phyloP scores from a whole-genome alignment of 2,888 invertebrate species.

The Spialia ferax region DNA sequence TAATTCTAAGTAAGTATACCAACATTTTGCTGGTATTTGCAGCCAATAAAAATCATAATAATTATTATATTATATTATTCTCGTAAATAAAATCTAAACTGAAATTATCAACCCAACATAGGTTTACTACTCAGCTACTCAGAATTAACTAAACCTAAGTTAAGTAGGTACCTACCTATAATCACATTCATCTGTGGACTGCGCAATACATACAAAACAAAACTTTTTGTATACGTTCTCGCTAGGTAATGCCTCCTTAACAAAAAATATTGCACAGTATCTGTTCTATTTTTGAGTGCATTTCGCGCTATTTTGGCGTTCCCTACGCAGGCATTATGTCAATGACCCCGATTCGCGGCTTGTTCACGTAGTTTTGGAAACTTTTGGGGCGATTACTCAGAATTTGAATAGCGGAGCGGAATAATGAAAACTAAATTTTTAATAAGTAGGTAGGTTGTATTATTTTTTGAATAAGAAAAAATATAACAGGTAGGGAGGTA shows the following conservation, averaged over 20 bases:
- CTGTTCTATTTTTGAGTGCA: slow-evolving; percentile 85
- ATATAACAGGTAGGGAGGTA: no score
- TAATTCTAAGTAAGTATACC: no score
- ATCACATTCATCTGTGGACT: neutral
- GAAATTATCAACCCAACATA: no score
- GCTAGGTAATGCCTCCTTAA: slow-evolving; percentile 49
- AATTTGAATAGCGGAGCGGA: slow-evolving; percentile 21
- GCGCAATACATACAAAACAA: neutral
- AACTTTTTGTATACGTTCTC: neutral
- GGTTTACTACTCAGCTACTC: no score
- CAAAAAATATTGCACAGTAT: slow-evolving; percentile 86
- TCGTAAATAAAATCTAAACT: no score
- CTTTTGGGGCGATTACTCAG: slow-evolving; percentile 71
- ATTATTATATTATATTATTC: no score
- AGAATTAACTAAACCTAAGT: no score
- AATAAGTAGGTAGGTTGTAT: no score
- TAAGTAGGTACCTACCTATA: no score
- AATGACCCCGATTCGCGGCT: slow-evolving; percentile 83
- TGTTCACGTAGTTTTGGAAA: slow-evolving; percentile 85
- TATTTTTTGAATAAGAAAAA: no score
- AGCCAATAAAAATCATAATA: no score
- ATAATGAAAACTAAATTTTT: neutral
- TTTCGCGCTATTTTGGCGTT: slow-evolving; percentile 87
- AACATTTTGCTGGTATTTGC: no score
- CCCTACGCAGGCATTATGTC: slow-evolving; percentile 81